Evolutionary conservation across 2,888 invertebrate species (phyloP), one percentile per base, ranked within the genome.

Genomic region (Drosophila melanosoma): DNA sequence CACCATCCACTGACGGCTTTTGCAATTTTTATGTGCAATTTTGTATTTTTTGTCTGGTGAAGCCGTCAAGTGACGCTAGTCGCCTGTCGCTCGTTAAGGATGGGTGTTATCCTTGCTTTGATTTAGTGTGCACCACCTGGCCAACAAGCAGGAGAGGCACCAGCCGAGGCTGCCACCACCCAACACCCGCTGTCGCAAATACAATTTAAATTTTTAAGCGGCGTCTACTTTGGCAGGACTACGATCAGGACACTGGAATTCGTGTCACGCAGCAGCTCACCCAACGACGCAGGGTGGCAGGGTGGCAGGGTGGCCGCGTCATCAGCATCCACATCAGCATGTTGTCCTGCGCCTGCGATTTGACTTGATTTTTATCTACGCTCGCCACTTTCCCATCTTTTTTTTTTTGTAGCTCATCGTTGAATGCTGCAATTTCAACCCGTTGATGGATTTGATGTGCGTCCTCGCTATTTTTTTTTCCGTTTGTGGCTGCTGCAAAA

Each of bases 181-280:
- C 20, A 57, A 63, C 53, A 59, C 68, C 76, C 67, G 66, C 64
- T 76, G 77, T 74, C 81, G 82, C 87, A 87, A 87, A 87, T 90
- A 90, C 87, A 87, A 87, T 87, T 87, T 87, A 87, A 90, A 87
- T 87, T 90, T 87, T 87, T 87, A 86, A 87, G 90, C 90, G 89
- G 76, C 81, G 77, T 87, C 85, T 89, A 85, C 89, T 89, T 89
- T 89, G 80, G 69, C 35, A n/a, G n/a, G 38, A 36, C 52, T 23
- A 26, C 29, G 32, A 12, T 56, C 33, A 42, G 42, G 12, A 20
- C 36, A 59, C 70, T 72, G 70, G 65, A 81, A 89, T 86, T 89
- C 90, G 86, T 85, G 86, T 87, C 90, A 86, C 90, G 86, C 88
- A 89, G 69, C 74, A 64, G 65, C 67, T 67, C 54, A 35, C 49